These are phyloP conservation scores for Atta colombica DNA, from an alignment of 1,140 invertebrate genomes.

Conservation along the genomic window DNA sequence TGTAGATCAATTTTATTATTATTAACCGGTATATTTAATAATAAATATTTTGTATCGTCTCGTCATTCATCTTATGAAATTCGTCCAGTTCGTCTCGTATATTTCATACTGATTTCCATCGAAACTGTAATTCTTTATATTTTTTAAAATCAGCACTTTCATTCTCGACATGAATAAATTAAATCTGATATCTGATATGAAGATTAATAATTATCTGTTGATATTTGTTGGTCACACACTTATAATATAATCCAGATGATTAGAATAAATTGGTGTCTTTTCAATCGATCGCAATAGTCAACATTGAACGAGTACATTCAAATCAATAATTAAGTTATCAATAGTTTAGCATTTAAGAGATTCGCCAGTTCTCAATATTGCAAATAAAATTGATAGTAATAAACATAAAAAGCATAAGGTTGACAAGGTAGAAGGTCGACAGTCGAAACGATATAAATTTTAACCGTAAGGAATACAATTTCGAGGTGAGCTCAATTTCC, in stretches of 20 bases:
- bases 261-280: not conserved
- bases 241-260: constrained; percentile 1
- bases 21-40: not conserved
- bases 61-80: not conserved
- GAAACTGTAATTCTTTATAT: constrained; percentile 6
- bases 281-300: not conserved
- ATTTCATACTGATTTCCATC: constrained; percentile 12
- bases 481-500: constrained; percentile 5
- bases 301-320: constrained; percentile 4
- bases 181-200: not conserved
- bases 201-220: constrained; percentile 7
- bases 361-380: too few species aligned
- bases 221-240: not conserved
- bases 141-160: not conserved
- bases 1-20: not conserved
- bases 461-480: not conserved
- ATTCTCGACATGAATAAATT: not conserved
- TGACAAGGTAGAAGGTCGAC: too few species aligned
- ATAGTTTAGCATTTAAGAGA: not conserved
- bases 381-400: not conserved
- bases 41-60: constrained; percentile 2
- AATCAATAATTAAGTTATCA: not conserved
- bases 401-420: not conserved
- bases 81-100: constrained; percentile 52
- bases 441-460: not conserved